These are phyloP conservation scores for Poecilia picta DNA, from an alignment of 2,797 vertebrate genomes.

Conservation along the genomic window DNA sequence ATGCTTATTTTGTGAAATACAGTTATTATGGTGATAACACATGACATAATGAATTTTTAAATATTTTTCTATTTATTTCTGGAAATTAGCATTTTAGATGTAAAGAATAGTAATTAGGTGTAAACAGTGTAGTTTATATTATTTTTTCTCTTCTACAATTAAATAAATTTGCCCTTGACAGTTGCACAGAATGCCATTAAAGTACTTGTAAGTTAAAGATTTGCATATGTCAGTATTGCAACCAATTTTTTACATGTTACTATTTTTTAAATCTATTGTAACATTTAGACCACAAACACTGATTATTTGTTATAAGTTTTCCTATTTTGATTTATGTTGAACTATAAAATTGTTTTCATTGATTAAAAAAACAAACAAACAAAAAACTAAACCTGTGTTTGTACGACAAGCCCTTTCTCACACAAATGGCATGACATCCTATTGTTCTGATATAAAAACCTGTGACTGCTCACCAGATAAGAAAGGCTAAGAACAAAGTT, in stretches of 20 bases:
- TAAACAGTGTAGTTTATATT: background rate
- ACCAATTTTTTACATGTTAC: background rate
- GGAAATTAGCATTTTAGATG: background rate
- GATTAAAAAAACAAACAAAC: background rate
- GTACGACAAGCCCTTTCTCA: background rate
- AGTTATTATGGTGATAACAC: background rate
- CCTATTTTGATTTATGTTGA: background rate
- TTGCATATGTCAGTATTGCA: background rate
- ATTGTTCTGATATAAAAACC: background rate
- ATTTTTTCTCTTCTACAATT: background rate
- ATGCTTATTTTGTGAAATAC: background rate
- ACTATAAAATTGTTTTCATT: background rate
- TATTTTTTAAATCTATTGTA: background rate
- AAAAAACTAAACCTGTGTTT: background rate
- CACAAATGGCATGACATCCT: background rate
- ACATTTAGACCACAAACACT: background rate
- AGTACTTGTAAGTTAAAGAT: background rate
- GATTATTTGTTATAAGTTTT: background rate
- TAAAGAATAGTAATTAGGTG: background rate
- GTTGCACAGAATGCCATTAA: background rate
- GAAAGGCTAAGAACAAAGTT: background rate
- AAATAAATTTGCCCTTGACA: background rate
- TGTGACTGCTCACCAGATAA: background rate
- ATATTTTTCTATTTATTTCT: background rate
- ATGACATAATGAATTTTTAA: background rate